These are phyloP conservation scores for Hippopotamus amphibius DNA, from an alignment of 2,113 vertebrate species.

Conservation along the genomic window DNA sequence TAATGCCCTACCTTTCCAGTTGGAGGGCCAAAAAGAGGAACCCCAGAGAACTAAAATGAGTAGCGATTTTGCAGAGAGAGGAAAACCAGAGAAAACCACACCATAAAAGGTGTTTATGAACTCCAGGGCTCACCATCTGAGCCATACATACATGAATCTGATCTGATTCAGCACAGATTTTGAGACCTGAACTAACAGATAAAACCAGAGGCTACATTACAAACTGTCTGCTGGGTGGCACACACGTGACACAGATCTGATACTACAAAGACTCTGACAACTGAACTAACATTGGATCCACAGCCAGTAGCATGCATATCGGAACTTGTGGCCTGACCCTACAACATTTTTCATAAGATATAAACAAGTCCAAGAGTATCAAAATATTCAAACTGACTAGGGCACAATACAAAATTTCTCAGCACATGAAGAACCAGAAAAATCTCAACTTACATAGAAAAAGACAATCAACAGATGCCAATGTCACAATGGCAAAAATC, in stretches of 20 bases:
- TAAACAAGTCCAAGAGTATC: neutral
- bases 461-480: neutral
- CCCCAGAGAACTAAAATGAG: neutral
- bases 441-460: neutral
- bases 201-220: neutral
- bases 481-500: neutral
- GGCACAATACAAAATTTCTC: neutral
- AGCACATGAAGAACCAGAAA: neutral
- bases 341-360: neutral
- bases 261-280: neutral
- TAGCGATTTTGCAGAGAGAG: neutral
- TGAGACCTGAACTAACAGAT: neutral
- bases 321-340: neutral
- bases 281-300: neutral
- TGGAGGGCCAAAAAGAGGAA: neutral
- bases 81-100: neutral
- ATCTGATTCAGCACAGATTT: neutral
- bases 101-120: neutral
- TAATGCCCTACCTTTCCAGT: neutral
- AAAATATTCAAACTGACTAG: conserved; percentile 9
- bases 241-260: neutral
- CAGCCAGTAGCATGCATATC: neutral
- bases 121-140: neutral
- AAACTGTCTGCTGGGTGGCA: neutral
- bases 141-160: neutral